Base-by-base conservation (phyloP, 1,140 invertebrate species). In the Ditylenchus dipsaci region DNA sequence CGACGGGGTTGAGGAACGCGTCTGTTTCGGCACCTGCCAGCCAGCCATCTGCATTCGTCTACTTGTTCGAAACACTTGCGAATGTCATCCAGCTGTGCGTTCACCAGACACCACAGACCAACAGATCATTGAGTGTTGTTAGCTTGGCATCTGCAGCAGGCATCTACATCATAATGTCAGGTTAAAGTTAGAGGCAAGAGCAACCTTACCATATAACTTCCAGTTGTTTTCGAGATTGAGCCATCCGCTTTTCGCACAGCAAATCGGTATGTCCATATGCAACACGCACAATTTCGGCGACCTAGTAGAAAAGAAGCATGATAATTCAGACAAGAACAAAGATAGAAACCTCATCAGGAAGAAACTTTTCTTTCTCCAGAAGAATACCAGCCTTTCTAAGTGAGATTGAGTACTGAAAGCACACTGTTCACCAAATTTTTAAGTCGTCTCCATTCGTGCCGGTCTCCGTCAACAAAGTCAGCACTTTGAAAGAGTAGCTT, bases 201-300 rank as follows among this genome's bases (percentile, higher is more conserved):
- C n/a, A n/a, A n/a, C n/a, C n/a, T n/a, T n/a, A n/a, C n/a, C 61
- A 68, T 29, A 30, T 68, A 59, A 26, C 66, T 27, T 43, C 42
- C 58, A 69, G 45, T 26, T 69, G 68, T 57, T 69, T 56, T n/a
- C 27, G 7, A 57, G 69, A 69, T 38, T 69, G 68, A 26, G 49
- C 45, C 47, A 69, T 57, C 13, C 68, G 23, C 29, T 69, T 69
- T 21, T 21, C 69, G 23, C 69, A 13, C 27, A 69, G 59, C 45
- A 69, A 69, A 21, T 69, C 61, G 11, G 68, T 69, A 27, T 49
- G 67, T 21, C 68, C 68, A 57, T 69, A 29, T 29, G 68, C 67
- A 15, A 69, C 67, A 38, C 68, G 68, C 13, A 69, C 11, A 9
- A 21, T 17, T 57, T 69, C 68, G n/a, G n/a, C n/a, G n/a, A n/a